Conservation (phyloP, 23 tunicate genomes). For the Halocynthia roretzi region DNA sequence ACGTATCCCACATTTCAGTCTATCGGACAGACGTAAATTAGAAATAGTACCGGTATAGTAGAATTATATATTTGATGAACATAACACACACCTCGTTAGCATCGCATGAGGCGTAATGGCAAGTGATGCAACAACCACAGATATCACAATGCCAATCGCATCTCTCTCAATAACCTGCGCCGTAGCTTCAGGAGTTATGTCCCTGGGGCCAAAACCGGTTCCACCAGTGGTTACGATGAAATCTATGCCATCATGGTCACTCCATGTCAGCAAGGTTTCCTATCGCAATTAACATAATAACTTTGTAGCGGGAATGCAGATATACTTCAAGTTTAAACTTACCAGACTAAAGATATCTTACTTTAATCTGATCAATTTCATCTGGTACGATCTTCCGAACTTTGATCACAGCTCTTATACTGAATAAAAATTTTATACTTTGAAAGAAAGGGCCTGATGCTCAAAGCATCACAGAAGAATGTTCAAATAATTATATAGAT, state of each 20-base stretch:
- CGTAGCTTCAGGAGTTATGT: conserved; percentile 97
- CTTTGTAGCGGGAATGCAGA: too few relatives aligned
- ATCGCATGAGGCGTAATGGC: conserved; percentile 59
- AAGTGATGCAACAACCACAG: conserved; percentile 54
- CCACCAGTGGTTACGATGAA: conserved; percentile 94
- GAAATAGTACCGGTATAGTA: too few relatives aligned
- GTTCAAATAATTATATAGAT: too few relatives aligned
- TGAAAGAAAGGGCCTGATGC: too few relatives aligned
- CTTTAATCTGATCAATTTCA: conserved; percentile 51
- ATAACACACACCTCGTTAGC: conserved; percentile 62
- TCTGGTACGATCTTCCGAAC: conserved; percentile 87
- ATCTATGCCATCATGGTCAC: conserved; percentile 54
- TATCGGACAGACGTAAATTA: not conserved
- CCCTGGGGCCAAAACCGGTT: conserved; percentile 85
- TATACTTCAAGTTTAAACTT: not conserved
- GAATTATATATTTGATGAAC: too few relatives aligned
- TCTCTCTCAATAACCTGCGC: conserved; percentile 74
- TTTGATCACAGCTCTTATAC: conserved; percentile 57
- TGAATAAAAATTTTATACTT: not conserved
- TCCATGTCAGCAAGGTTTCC: conserved; percentile 68
- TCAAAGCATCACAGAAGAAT: too few relatives aligned
- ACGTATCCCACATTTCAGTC: conserved; percentile 85
- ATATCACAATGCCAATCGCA: conserved; percentile 55
- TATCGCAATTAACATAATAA: not conserved
- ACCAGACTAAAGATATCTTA: not conserved